A percentile compares a stretch with the other conserved stretches of the same genome.
These are phyloP conservation scores for Archilochus colubris DNA, from an alignment of 2,113 vertebrate species.

Conservation along the genomic window DNA sequence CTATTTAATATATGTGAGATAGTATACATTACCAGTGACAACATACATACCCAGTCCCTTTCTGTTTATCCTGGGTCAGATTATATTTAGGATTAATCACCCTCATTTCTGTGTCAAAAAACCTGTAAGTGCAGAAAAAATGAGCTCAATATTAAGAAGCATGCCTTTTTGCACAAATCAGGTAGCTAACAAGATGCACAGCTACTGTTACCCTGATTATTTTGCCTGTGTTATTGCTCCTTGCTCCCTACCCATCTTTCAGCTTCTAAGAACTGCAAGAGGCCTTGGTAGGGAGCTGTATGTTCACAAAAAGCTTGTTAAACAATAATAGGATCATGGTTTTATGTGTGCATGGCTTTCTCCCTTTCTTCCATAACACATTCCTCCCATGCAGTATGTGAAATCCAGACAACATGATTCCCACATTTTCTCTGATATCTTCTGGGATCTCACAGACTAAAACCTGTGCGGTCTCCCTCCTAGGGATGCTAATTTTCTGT, in stretches of 20 bases:
- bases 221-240: background rate
- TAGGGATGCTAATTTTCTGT: background rate
- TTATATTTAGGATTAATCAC: background rate
- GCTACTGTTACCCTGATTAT: background rate
- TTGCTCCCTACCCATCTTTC: background rate
- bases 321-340: background rate
- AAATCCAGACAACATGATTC: background rate
- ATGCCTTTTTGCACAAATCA: background rate
- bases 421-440: background rate
- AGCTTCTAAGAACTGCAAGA: background rate
- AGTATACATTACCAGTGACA: background rate
- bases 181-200: background rate
- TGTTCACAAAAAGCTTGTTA: background rate
- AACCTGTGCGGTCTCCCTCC: background rate
- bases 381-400: background rate
- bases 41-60: background rate
- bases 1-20: background rate
- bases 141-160: background rate
- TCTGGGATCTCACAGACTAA: background rate
- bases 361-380: background rate
- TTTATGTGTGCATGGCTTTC: background rate
- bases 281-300: background rate
- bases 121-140: background rate
- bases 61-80: background rate
- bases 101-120: background rate